Conservation (phyloP, 2,797 vertebrate species). For the Clarias pachynema region DNA sequence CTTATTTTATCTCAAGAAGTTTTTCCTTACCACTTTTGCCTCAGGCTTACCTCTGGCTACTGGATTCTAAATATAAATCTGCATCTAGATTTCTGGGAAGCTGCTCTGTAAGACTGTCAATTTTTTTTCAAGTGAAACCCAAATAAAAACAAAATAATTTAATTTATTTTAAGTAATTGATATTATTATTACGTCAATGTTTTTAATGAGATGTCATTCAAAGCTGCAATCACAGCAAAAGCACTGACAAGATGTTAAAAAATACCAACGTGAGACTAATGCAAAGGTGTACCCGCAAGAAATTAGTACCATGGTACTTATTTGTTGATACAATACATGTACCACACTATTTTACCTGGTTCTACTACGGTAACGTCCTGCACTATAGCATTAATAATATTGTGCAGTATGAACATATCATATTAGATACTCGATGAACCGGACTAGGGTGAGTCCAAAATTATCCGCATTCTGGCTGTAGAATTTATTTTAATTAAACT, state of each 20-base stretch:
- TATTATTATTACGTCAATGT: not conserved
- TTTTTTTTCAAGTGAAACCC: not conserved
- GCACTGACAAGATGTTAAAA: not conserved
- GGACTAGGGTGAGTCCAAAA: no score
- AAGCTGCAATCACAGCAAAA: not conserved
- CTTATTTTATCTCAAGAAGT: not conserved
- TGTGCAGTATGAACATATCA: no score
- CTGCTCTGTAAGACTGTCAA: not conserved
- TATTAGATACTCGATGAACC: no score
- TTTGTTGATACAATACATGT: no score
- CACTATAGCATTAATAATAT: no score
- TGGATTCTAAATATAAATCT: not conserved
- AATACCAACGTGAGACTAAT: not conserved
- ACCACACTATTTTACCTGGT: no score
- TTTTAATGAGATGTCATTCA: not conserved
- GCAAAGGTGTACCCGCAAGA: not conserved
- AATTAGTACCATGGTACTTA: no score
- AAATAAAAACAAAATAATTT: not conserved
- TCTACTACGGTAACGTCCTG: no score
- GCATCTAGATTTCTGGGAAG: not conserved
- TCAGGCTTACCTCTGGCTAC: not conserved
- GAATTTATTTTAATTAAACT: no score
- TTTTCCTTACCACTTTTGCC: not conserved
- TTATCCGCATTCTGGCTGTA: no score
- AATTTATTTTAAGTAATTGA: not conserved